Conservation (phyloP, 2,113 vertebrate genomes). For the Lycocorax pyrrhopterus region DNA sequence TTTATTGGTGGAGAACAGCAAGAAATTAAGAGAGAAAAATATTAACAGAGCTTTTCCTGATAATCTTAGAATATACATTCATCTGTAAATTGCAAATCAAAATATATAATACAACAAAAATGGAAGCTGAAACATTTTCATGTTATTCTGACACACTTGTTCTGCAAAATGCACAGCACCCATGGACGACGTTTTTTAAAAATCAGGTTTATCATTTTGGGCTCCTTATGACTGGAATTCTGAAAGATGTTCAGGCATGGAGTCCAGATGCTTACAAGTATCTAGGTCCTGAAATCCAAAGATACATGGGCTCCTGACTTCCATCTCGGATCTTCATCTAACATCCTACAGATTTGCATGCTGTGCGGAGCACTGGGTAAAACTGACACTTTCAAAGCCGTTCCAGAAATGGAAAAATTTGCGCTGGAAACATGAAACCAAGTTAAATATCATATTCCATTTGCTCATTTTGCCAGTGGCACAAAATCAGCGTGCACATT, state of each 20-base stretch:
- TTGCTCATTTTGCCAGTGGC: background rate
- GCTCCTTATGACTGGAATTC: background rate
- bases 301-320: background rate
- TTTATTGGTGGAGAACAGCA: background rate
- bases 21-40: background rate
- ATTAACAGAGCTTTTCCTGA: background rate
- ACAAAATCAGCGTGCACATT: background rate
- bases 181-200: background rate
- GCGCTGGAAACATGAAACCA: background rate
- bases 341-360: background rate
- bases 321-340: background rate
- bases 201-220: background rate
- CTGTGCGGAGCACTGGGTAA: background rate
- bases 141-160: background rate
- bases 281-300: background rate
- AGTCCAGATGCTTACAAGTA: slow-evolving; percentile 5
- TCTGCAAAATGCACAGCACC: background rate
- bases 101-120: background rate
- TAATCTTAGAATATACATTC: background rate
- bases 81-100: background rate
- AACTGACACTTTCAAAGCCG: background rate
- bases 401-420: background rate
- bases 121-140: background rate
- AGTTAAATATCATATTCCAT: background rate
- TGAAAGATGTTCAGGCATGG: background rate